Conservation (phyloP, 1,140 invertebrate species). For the Ridgeia piscesae region DNA sequence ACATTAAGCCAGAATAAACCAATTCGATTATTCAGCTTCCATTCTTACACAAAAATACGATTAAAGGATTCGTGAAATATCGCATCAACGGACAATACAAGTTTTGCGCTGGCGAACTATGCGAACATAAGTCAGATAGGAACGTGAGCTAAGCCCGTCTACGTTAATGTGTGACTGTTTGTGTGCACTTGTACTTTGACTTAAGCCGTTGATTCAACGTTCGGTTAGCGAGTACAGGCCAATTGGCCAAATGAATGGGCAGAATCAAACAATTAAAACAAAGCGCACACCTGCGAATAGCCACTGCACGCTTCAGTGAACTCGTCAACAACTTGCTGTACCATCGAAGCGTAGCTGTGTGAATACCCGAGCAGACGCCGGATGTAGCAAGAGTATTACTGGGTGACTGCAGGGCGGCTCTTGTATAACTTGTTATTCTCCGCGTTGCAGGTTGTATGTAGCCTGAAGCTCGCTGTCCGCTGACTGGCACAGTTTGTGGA, state of each 20-base stretch:
- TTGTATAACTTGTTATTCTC: not conserved
- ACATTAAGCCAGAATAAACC: not conserved
- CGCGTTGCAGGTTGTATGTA: not conserved
- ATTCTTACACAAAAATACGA: not conserved
- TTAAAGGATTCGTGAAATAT: not conserved
- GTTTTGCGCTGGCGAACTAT: not conserved
- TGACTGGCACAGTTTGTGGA: not conserved
- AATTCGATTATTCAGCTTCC: not conserved
- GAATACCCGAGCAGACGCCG: not conserved
- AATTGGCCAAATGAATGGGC: not conserved
- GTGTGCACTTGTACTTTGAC: not conserved
- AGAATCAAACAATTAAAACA: conserved; percentile 9
- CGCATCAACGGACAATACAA: not conserved
- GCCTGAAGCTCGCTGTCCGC: not conserved
- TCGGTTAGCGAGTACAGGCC: not conserved
- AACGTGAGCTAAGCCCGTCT: not conserved
- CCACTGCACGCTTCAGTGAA: not conserved
- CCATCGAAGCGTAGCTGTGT: not conserved
- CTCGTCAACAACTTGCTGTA: not conserved
- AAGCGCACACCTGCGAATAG: not conserved
- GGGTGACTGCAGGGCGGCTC: not conserved
- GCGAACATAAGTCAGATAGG: not conserved
- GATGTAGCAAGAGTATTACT: not conserved
- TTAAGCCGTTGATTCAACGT: not conserved
- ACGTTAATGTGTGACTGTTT: not conserved